A percentile compares a stretch with the other conserved stretches of the same genome.
Conservation (phyloP, 2,888 invertebrate genomes). For the Clitarchus hookeri region DNA sequence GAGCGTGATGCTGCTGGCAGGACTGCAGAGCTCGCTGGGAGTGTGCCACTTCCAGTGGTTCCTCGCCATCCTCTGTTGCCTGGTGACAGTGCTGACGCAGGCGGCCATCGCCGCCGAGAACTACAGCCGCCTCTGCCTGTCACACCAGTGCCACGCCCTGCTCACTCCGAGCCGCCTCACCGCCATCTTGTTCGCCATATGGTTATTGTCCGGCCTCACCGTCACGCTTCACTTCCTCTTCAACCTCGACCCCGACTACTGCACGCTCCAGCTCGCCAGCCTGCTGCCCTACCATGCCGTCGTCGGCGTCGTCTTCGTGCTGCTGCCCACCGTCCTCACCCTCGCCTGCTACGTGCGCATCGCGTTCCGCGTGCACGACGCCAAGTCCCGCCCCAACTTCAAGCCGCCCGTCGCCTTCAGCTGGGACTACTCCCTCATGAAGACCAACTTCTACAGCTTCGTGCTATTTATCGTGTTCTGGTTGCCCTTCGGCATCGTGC, state of each 20-base stretch:
- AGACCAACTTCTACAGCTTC: conserved; percentile 69
- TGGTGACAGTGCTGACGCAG: conserved; percentile 66
- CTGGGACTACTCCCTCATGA: conserved; percentile 65
- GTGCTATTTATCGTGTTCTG: conserved; percentile 66
- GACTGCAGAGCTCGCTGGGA: conserved; percentile 58
- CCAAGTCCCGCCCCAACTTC: conserved; percentile 62
- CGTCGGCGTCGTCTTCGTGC: conserved; percentile 63
- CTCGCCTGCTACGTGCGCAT: conserved; percentile 59
- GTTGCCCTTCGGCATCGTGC: conserved; percentile 68
- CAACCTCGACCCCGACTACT: conserved; percentile 70
- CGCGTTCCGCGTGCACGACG: conserved; percentile 59
- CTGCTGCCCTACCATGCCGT: conserved; percentile 61
- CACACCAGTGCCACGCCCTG: conserved; percentile 53
- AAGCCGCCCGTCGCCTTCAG: conserved; percentile 66
- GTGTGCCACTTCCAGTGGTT: conserved; percentile 72
- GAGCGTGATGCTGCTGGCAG: conserved; percentile 71
- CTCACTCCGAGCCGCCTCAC: conserved; percentile 60
- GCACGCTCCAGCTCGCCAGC: conserved; percentile 61
- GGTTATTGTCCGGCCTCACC: conserved; percentile 60
- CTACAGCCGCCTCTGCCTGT: conserved; percentile 66
- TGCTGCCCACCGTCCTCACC: conserved; percentile 58
- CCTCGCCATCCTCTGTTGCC: conserved; percentile 67
- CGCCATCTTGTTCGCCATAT: conserved; percentile 59
- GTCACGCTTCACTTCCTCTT: conserved; percentile 66
- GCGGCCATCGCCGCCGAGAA: conserved; percentile 69